Base-by-base conservation (phyloP, 2,888 invertebrate genomes). In the Oscheius onirici region DNA sequence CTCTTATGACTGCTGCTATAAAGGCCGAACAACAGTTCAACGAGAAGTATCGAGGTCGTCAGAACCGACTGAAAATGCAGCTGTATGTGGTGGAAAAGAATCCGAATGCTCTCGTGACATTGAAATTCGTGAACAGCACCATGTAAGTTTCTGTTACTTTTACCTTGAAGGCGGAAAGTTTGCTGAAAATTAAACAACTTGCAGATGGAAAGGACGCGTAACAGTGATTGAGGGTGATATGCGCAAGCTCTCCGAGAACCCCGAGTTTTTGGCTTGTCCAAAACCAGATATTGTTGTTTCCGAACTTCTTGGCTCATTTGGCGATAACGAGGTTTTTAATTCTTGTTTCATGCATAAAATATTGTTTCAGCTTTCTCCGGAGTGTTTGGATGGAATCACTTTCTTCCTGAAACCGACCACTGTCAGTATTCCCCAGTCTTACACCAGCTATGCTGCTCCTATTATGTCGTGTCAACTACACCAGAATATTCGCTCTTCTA, bases 21-120 rank as follows among this genome's bases (percentile, higher is more conserved):
- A 71, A 75, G 28, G 77, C 80, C 10, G 75, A 77, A 51, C 69
- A 69, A 24, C 55, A 61, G 2, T 78, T 73, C 71, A 80, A 80
- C 26, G 52, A 61, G 10, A 71, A 60, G 26, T 68, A 73, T 61
- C 67, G 76, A 10, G 63, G 51, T 1, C 65, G 67, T 15, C 41
- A 72, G 17, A 72, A 75, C 17, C 68, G 70, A 20, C 70, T 77
- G 22, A 72, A 74, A 55, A 49, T 75, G 52, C 71, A 77, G 49
- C 55, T 97, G 11, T 95, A 94, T 88, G 97, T 96, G 8, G 93
- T 99, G 5, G 99, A 99, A 89, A 99, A 99, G 88, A 99, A 99
- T 90, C 94, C 95, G 0, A 95, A 94, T 89, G 97, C 99, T 41
- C 92, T 97, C 46, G 87, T 89, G 26, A 85, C 86, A 17, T 77